Evolutionary conservation across 2,888 invertebrate genomes (phyloP), one percentile per base, ranked within the genome.

Genomic region (Eupithecia subfuscata): DNA sequence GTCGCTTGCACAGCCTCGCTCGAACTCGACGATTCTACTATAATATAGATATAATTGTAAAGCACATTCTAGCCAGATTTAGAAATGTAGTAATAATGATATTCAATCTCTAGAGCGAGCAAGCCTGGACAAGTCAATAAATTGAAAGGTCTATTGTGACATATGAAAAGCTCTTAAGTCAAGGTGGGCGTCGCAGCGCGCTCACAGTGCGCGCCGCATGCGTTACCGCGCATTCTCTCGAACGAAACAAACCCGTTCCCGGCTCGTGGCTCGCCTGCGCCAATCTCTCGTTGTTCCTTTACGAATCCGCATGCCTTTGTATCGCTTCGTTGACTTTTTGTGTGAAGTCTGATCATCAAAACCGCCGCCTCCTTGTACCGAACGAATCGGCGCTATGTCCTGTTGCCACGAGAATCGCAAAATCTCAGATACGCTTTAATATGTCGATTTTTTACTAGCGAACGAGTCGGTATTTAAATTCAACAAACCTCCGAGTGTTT

Each of bases 161-260:
- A 84, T 84, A 85, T 86, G 87, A 88, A 84, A 84, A 86, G 85
- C 78, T 81, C 82, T 85, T 86, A 88, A 86, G 86, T 87, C 84
- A 85, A 82, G 80, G 82, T 79, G 84, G 87, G 86, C 86, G 85
- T 86, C 80, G 76, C 81, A 78, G 80, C 83, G 84, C 84, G 83
- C 81, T 81, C 82, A 82, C 87, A 90, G 91, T 91, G 90, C 88
- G 84, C 88, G 86, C 86, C 83, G 83, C 87, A 89, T 92, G 90
- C 84, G 90, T 91, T 89, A 89, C 86, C 84, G 87, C 86, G 87
- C 90, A 90, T 91, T 92, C 92, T 90, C 91, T 87, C 89, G 87
- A 83, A 87, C 89, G 87, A 83, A 84, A 83, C 82, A 85, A 92
- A 92, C 92, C 88, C 87, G 92, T 92, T 91, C 84, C 82, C 80